Evolutionary conservation across 2,113 vertebrate species (phyloP), one percentile per base, ranked within the genome.

Genomic region (Apeltes quadracus): DNA sequence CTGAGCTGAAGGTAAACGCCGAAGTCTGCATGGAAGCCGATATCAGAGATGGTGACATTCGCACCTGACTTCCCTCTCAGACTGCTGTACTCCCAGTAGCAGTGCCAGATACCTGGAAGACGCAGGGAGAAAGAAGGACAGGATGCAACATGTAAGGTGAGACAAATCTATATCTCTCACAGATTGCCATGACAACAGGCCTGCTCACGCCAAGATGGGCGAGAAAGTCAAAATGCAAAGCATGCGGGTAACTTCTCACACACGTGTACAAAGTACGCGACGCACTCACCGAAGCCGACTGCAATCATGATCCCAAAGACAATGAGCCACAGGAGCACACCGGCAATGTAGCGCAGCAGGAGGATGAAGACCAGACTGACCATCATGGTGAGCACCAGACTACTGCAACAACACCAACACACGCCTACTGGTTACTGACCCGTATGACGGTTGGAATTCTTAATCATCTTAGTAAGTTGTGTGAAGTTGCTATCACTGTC

Each of bases 361-460:
- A 98, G 87, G 84, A 99, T 94, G 84, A 99, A 98, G 20, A 94
- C 57, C 84, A 97, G 94, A 71, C 97, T 99, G 78, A 97, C 89
- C 66, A 95, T 16, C 96, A 99, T 98, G n/a, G 96, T 94, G 23
- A 97, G 91, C 58, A 94, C 93, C 83, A 99, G 90, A 34, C 94
- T 95, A 29, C 97, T 99, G 81, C 44, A 86, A 85, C 77, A 58
- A 76, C 34, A 91, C 43, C 46, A 39, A 79, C 32, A 68, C 55
- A 75, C 14, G 46, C 32, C 70, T 25, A 57, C 22, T 7, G 15
- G 12, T 5, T 32, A 56, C 27, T 55, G 48, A 55, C 29, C 22
- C 2, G 3, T 1, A 8, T 12, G n/a, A 44, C 14, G 36, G 7
- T 7, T 8, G 29, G 15, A 44, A 38, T 18, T 38, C 39, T 43